Conservation (phyloP, 2,113 vertebrate genomes). For the Pomatorhinus ruficollis region DNA sequence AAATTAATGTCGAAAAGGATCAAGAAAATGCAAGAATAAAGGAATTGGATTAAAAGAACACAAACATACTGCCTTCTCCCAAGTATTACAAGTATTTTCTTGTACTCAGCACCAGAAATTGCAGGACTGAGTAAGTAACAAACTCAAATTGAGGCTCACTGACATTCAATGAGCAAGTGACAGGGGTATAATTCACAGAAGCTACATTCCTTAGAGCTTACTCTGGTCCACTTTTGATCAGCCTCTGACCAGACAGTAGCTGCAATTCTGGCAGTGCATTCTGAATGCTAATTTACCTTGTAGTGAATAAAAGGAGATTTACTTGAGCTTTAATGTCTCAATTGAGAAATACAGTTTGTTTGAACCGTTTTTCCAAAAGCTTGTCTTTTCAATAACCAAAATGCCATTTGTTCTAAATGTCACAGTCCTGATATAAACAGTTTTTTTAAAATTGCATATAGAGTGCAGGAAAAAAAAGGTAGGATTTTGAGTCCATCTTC, state of each 20-base stretch:
- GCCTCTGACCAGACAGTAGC: neutral
- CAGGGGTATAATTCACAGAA: neutral
- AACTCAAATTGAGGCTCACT: neutral
- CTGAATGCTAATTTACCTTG: neutral
- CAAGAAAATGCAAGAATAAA: neutral
- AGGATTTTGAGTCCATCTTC: neutral
- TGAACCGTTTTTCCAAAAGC: neutral
- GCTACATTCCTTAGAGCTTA: neutral
- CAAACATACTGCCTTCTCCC: neutral
- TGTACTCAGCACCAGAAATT: neutral
- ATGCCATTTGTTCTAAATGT: neutral
- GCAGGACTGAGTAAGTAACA: neutral
- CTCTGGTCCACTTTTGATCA: neutral
- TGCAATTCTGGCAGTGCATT: neutral
- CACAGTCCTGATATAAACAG: neutral
- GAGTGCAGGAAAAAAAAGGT: neutral
- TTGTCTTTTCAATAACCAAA: neutral
- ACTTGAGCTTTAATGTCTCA: neutral
- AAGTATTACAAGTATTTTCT: too few species aligned
- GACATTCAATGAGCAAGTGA: neutral
- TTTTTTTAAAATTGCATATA: neutral
- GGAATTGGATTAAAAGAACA: neutral
- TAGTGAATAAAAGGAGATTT: neutral
- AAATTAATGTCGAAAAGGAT: neutral
- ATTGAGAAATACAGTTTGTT: neutral